Evolutionary conservation across 2,888 invertebrate species (phyloP), one percentile per base, ranked within the genome.

Genomic region (Ochropleura plecta): DNA sequence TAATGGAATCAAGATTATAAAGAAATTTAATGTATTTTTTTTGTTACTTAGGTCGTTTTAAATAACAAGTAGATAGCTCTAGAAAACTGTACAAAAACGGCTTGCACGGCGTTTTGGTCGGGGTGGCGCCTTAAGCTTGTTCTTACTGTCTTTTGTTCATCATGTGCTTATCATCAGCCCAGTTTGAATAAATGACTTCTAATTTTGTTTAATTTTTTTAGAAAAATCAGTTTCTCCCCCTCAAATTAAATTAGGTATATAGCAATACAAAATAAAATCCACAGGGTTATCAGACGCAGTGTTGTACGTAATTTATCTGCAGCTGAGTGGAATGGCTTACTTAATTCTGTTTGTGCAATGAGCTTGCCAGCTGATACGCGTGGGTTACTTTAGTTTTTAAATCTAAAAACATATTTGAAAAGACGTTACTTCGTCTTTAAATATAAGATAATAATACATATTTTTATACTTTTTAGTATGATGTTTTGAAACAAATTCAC

Each of bases 281-380:
- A 63, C 30, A 2, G 44, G 51, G 10, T 40, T 55, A 12, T 80
- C 80, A 59, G 59, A 63, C 63, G 69, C 44, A 62, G 57, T 53
- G n/a, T 65, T 70, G 55, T 77, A 48, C 57, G 78, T 68, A 73
- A 77, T 85, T 60, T 65, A 77, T 70, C 78, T 70, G 46, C 85
- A 85, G 82, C 85, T 82, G 82, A 62, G 78, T 18, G 78, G 48
- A 73, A 82, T 70, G 70, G 70, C 40, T 85, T 70, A 77, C 67
- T 85, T 81, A 84, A 82, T 77, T 60, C 62, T 57, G 70, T 70
- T 65, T 57, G 85, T 53, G 55, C 62, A 62, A 76, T 70, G 70
- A 76, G 78, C 55, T 71, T n/a, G 62, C 82, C 55, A 49, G 70
- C 82, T 73, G 85, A 77, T 70, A 57, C 62, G 42, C 63, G 42